Conservation (phyloP, 1,140 invertebrate species). For the Bombus impatiens region DNA sequence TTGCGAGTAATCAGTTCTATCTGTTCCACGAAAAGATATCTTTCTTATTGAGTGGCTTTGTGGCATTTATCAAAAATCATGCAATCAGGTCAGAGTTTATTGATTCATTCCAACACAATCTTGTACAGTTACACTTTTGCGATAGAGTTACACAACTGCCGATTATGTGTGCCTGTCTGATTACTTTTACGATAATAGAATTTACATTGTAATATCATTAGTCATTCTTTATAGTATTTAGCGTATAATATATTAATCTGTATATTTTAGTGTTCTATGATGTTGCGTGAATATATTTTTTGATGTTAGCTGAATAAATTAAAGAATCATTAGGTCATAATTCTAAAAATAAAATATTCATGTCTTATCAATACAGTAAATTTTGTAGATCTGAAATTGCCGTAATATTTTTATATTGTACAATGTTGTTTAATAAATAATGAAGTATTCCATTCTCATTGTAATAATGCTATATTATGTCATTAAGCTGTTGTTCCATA, state of each 20-base stretch:
- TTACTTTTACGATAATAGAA: slow-evolving; percentile 22
- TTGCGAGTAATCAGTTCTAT: slow-evolving; percentile 29
- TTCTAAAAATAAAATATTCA: slow-evolving; percentile 16
- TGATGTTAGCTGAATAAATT: slow-evolving; percentile 5
- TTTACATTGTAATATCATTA: slow-evolving; percentile 19
- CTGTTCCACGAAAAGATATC: not conserved
- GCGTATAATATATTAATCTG: slow-evolving; percentile 9
- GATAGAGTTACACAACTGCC: slow-evolving; percentile 36
- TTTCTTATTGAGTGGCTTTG: slow-evolving; percentile 48
- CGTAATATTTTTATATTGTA: slow-evolving; percentile 51
- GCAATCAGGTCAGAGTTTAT: slow-evolving; percentile 60
- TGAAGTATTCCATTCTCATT: slow-evolving; percentile 26
- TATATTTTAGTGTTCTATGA: slow-evolving; percentile 20
- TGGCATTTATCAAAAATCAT: slow-evolving; percentile 62
- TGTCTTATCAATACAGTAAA: slow-evolving; percentile 21
- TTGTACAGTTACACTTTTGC: slow-evolving; percentile 15
- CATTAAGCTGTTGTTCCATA: not conserved
- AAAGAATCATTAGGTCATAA: not conserved
- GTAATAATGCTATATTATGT: not conserved
- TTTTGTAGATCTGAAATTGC: slow-evolving; percentile 40
- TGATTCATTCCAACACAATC: slow-evolving; percentile 30
- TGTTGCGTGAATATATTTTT: slow-evolving; percentile 24
- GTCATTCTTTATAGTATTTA: slow-evolving; percentile 1
- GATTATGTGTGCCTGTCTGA: slow-evolving; percentile 11
- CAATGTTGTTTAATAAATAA: slow-evolving; percentile 45